Conservation (phyloP, 1,140 invertebrate species). For the Drosophila orosa region DNA sequence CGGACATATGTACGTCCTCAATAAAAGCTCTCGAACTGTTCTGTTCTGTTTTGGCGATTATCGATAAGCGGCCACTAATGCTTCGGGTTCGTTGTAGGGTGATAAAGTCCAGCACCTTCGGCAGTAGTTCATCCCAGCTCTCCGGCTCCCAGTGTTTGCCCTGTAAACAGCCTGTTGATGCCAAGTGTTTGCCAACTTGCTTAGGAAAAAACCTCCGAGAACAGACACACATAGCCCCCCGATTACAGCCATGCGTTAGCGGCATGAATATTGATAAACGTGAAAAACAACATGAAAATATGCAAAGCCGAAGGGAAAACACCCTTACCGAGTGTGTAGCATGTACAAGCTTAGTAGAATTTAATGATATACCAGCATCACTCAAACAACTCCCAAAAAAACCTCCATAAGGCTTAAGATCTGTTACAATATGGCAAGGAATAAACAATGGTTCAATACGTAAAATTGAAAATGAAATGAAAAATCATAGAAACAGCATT, state of each 20-base stretch:
- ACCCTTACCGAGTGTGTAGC: not conserved
- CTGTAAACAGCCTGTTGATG: slow-evolving; percentile 22
- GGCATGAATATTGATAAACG: slow-evolving; percentile 36
- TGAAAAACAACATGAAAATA: slow-evolving; percentile 18
- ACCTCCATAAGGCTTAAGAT: not conserved
- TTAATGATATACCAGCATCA: not conserved
- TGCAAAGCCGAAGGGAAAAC: not conserved
- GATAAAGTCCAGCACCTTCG: slow-evolving; percentile 28
- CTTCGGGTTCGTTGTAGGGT: slow-evolving; percentile 6
- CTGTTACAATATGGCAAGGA: not conserved
- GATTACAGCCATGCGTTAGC: slow-evolving; percentile 33
- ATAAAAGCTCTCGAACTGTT: slow-evolving; percentile 34
- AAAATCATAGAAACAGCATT: not conserved
- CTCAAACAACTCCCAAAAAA: not conserved
- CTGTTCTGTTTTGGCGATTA: slow-evolving; percentile 49
- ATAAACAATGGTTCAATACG: not conserved
- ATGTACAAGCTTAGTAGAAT: not conserved
- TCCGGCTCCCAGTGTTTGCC: slow-evolving; percentile 6
- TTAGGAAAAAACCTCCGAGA: slow-evolving; percentile 16
- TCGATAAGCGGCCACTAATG: slow-evolving; percentile 50
- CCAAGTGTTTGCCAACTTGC: slow-evolving; percentile 9
- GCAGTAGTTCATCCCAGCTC: not conserved
- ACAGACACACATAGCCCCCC: not conserved
- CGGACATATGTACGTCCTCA: slow-evolving; percentile 28
- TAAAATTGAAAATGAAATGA: not conserved